Conservation (phyloP, 2,113 vertebrate species). For the Hypanus sabinus region DNA sequence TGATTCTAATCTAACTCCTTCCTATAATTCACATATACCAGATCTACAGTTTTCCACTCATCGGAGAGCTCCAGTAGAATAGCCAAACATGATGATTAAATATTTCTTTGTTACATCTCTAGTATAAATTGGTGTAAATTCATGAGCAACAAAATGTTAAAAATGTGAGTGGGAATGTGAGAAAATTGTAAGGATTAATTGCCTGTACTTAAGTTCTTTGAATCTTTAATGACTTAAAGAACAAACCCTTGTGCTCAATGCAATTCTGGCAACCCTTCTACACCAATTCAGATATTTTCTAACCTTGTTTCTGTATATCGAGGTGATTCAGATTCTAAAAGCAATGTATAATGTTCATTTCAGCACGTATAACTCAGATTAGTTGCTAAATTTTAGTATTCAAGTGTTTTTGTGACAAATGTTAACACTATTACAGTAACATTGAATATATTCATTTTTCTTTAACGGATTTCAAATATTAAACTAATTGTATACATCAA, state of each 20-base stretch:
- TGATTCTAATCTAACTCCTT: too few species aligned
- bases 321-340: background rate
- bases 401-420: background rate
- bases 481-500: background rate
- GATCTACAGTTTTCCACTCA: too few species aligned
- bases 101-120: background rate
- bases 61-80: too few species aligned
- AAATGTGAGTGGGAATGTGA: background rate
- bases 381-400: background rate
- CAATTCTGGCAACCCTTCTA: background rate
- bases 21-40: too few species aligned
- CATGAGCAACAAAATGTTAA: background rate
- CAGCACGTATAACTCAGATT: background rate
- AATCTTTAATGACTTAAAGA: too few species aligned
- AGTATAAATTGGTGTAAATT: background rate
- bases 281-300: background rate
- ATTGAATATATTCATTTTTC: background rate
- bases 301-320: background rate
- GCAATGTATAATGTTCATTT: background rate
- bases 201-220: background rate
- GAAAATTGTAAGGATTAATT: background rate
- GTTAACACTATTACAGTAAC: background rate
- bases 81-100: background rate
- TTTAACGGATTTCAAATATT: background rate
- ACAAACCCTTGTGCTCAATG: background rate